Evolutionary conservation across 1,140 invertebrate genomes (phyloP).

Genomic region (Eubasilissa regina): DNA sequence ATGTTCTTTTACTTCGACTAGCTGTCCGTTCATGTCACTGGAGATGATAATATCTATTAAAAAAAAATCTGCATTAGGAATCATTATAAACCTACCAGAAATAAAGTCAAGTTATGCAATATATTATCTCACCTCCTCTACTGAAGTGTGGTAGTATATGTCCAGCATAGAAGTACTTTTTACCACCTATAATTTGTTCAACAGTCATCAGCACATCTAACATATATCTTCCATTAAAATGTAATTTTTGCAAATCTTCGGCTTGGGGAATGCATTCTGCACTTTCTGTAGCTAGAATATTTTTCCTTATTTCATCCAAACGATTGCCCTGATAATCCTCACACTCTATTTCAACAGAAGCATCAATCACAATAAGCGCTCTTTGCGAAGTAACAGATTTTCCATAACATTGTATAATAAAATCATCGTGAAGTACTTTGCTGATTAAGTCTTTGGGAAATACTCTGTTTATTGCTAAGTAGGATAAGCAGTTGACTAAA

Average conservation of each 20-base stretch:
- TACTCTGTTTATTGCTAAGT: slow-evolving; percentile 67
- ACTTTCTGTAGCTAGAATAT: slow-evolving; percentile 67
- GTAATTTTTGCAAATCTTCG: slow-evolving; percentile 66
- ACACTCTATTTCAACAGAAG: slow-evolving; percentile 72
- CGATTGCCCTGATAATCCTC: slow-evolving; percentile 73
- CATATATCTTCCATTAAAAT: slow-evolving; percentile 66
- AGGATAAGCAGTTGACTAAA: slow-evolving; percentile 68
- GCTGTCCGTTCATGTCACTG: slow-evolving; percentile 63
- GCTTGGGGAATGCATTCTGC: slow-evolving; percentile 67
- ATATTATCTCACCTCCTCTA: slow-evolving; percentile 63
- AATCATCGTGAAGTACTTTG: slow-evolving; percentile 66
- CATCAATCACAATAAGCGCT: slow-evolving; percentile 73
- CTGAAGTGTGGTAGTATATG: slow-evolving; percentile 75
- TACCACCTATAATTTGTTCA: slow-evolving; percentile 60
- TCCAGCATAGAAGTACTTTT: slow-evolving; percentile 62
- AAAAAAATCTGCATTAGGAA: slow-evolving; percentile 11
- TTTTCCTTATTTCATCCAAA: slow-evolving; percentile 64
- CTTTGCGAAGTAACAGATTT: slow-evolving; percentile 58
- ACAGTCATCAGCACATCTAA: slow-evolving; percentile 65
- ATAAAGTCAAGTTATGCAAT: not conserved
- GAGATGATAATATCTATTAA: slow-evolving; percentile 68
- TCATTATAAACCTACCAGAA: not conserved
- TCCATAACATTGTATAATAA: slow-evolving; percentile 65
- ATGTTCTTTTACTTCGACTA: slow-evolving; percentile 62
- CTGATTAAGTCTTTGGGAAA: slow-evolving; percentile 72